phyloP scores from a whole-genome alignment of 1,140 invertebrate species.

The Lithobius niger region DNA sequence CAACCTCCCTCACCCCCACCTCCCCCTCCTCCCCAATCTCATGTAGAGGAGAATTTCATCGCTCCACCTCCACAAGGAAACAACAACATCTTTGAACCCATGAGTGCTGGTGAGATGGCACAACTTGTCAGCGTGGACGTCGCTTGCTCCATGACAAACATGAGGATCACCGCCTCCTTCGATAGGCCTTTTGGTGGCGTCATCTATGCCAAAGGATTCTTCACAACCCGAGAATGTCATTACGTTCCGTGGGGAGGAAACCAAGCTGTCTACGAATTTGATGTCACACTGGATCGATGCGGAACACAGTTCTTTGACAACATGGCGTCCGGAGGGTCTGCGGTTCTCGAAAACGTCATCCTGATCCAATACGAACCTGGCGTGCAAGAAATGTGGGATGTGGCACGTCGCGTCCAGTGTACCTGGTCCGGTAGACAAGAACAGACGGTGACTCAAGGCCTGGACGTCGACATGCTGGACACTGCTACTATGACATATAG shows the following conservation, averaged over 20 bases:
- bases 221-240: conserved; percentile 49
- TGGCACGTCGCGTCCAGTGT: conserved; percentile 57
- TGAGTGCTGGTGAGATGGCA: neutral
- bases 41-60: conserved; percentile 3
- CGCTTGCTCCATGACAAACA: conserved; percentile 61
- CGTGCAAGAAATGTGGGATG: conserved; percentile 51
- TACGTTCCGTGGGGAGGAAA: conserved; percentile 57
- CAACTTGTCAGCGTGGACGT: conserved; percentile 52
- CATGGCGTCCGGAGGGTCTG: conserved; percentile 51
- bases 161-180: conserved; percentile 67
- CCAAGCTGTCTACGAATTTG: conserved; percentile 54
- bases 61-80: conserved; percentile 19
- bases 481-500: conserved; percentile 67
- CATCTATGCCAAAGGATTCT: conserved; percentile 69
- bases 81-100: conserved; percentile 10
- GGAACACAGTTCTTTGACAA: conserved; percentile 69
- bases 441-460: conserved; percentile 52
- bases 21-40: neutral
- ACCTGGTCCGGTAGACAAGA: conserved; percentile 67
- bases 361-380: conserved; percentile 62
- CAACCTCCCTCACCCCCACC: conserved; percentile 16
- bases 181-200: conserved; percentile 58
- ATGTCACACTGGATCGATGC: conserved; percentile 57
- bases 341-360: conserved; percentile 64
- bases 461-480: conserved; percentile 64